Base-by-base conservation (phyloP, 2,113 vertebrate genomes). In the Protomyctophum bolini region DNA sequence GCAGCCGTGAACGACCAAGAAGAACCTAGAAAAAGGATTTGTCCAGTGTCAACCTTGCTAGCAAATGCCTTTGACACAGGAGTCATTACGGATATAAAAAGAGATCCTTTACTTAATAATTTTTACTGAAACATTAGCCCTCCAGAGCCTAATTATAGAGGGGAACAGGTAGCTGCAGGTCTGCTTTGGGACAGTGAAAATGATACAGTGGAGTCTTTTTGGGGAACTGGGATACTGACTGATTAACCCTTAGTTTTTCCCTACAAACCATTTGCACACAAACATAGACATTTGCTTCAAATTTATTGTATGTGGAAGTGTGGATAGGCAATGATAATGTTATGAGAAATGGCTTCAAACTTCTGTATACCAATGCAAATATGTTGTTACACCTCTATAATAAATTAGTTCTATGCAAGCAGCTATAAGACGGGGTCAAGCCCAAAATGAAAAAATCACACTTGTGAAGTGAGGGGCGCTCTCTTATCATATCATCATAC, bases 211-310 rank as follows among this genome's bases (percentile, higher is more conserved):
- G 57, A 63, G 68, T 70, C 74, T 75, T 76, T 68, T 59, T 48
- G 55, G 68, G 83, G 71, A 71, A 45, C 63, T 70, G 58, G 70
- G 82, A 81, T 72, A 61, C 54, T 33, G 28, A 84, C 69, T 84
- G 84, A 92, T 91, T 91, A 90, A 90, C 87, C 87, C 89, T 89
- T 85, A 88, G 81, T 82, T 75, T 74, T 67, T 66, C 74, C 75
- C 79, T 50, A 60, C 63, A 54, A 59, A 21, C 21, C 21, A 21
- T 21, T 21, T 21, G 21, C 21, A 21, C 21, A 21, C 21, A 21
- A 21, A 21, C 21, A 21, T 21, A 21, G 21, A 21, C 21, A 21
- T 21, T 21, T 21, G 21, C 21, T 21, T 21, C 21, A 21, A 21
- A 21, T 21, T 1, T 21, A 21, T 21, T 21, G 21, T 21, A 21